Conservation (phyloP, 2,888 invertebrate genomes). For the Acrobasis consociella region DNA sequence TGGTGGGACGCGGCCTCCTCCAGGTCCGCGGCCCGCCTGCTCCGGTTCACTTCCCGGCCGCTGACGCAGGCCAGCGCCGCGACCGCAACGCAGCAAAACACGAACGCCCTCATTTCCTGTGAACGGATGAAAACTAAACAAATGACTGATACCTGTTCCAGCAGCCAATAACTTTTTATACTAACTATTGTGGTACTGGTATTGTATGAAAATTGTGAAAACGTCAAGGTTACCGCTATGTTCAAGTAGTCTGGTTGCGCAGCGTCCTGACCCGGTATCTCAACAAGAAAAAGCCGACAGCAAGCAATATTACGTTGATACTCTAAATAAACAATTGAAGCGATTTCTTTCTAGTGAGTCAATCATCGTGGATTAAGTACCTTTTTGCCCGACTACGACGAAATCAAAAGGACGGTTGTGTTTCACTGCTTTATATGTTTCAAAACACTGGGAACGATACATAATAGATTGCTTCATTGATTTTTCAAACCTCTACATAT, state of each 20-base stretch:
- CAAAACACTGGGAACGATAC: too few species aligned
- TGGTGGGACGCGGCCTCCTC: conserved; percentile 77
- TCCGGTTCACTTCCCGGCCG: conserved; percentile 77
- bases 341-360: conserved; percentile 17
- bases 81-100: conserved; percentile 69
- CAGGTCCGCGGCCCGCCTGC: conserved; percentile 77
- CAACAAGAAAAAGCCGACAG: conserved; percentile 43
- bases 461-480: too few species aligned
- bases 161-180: conserved; percentile 69
- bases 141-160: conserved; percentile 63
- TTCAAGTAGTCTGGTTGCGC: conserved; percentile 61
- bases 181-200: conserved; percentile 44
- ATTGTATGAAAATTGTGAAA: conserved; percentile 77
- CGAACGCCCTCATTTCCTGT: conserved; percentile 62
- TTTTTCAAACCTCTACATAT: too few species aligned
- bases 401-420: too few species aligned
- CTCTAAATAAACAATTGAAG: conserved; percentile 12
- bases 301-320: conserved; percentile 16
- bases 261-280: conserved; percentile 58
- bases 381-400: too few species aligned
- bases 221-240: conserved; percentile 70
- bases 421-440: too few species aligned
- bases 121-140: conserved; percentile 52
- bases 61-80: conserved; percentile 79
- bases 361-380: not conserved